Evolutionary conservation across 2,113 vertebrate genomes (phyloP).

Genomic region (Hydrolagus affinis): DNA sequence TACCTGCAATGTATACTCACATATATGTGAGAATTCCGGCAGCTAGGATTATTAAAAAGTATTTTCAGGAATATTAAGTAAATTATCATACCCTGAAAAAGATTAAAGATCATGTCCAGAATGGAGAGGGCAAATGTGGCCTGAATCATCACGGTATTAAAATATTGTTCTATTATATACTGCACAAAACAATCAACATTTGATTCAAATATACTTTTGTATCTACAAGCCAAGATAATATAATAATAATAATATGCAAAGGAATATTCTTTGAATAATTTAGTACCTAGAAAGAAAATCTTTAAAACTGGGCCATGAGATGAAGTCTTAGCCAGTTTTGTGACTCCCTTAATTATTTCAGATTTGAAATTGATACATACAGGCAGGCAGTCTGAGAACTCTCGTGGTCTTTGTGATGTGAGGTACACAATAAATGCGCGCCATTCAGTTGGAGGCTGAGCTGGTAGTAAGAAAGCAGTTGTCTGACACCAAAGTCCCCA

Average conservation of each 20-base stretch:
- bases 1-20: too few relatives aligned
- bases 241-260: background rate
- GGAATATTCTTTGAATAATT: background rate
- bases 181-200: too few relatives aligned
- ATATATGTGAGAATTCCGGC: too few relatives aligned
- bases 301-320: background rate
- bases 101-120: too few relatives aligned
- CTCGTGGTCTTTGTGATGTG: conserved; percentile 29
- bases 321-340: conserved; percentile 6
- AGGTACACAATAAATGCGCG: conserved; percentile 1
- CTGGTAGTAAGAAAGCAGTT: conserved; percentile 20
- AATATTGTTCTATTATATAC: too few relatives aligned
- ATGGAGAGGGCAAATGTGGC: too few relatives aligned
- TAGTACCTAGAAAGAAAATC: background rate
- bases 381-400: background rate
- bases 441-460: conserved; percentile 26
- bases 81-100: too few relatives aligned
- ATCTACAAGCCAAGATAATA: too few relatives aligned
- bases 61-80: too few relatives aligned
- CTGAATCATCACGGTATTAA: too few relatives aligned
- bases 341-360: background rate
- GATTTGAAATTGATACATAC: conserved; percentile 27
- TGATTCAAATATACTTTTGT: too few relatives aligned
- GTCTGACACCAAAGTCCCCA: conserved; percentile 29
- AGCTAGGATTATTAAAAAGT: too few relatives aligned